phyloP scores from a whole-genome alignment of 2,113 vertebrate species.

The Brevimyrus niger region DNA sequence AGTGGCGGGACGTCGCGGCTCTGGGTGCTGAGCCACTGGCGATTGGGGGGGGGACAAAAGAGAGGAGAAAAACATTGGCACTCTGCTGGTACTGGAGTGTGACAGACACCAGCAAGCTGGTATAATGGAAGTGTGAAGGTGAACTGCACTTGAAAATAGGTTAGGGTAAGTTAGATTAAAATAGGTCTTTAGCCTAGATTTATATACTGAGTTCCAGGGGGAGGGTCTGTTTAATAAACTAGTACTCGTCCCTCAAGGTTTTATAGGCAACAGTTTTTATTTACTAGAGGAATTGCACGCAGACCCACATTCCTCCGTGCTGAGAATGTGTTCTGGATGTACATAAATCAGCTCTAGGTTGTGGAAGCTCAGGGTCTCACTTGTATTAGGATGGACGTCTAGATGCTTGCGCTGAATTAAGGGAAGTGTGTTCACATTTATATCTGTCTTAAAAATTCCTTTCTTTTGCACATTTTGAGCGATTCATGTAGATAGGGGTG shows the following conservation, averaged over 20 bases:
- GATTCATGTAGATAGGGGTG: too few species aligned
- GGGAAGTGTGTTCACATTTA: neutral
- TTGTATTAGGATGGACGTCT: neutral
- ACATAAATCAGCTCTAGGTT: neutral
- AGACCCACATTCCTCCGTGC: neutral
- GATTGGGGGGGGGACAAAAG: too few species aligned
- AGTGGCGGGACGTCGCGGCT: neutral
- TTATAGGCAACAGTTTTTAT: neutral
- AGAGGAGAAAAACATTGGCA: neutral
- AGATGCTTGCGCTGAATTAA: neutral
- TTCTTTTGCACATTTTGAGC: too few species aligned
- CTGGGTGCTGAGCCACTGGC: neutral
- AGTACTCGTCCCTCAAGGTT: neutral
- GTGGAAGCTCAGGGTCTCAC: neutral
- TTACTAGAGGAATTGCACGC: neutral
- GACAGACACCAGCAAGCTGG: neutral
- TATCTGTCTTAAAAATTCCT: neutral
- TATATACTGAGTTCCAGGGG: neutral
- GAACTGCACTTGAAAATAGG: neutral
- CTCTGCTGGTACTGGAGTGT: neutral
- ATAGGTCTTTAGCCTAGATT: slow-evolving; percentile 3
- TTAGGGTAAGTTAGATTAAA: neutral
- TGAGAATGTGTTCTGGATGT: neutral
- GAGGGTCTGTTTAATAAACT: neutral
- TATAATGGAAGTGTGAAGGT: neutral